A percentile compares a stretch with the other conserved stretches of the same genome.
Conservation (phyloP, 2,797 vertebrate genomes). For the Benthosema pterotum region DNA sequence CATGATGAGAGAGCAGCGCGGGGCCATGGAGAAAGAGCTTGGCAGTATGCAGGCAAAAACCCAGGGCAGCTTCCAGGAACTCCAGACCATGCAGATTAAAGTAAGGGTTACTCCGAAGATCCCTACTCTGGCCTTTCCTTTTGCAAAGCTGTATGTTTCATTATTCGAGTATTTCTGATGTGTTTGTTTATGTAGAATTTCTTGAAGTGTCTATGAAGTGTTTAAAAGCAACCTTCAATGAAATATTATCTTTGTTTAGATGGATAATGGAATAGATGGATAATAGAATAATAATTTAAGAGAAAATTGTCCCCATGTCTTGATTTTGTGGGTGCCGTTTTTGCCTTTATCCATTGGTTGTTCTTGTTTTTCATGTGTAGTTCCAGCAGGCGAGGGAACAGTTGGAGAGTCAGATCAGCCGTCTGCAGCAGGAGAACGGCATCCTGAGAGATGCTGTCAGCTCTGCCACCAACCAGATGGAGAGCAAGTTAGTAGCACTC, state of each 20-base stretch:
- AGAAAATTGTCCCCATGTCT: no score
- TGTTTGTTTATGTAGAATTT: no score
- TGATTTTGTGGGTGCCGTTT: no score
- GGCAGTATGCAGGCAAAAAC: slow-evolving; percentile 91
- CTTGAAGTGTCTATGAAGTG: no score
- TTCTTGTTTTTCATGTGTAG: slow-evolving; percentile 64
- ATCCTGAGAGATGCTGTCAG: slow-evolving; percentile 98
- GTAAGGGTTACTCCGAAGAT: slow-evolving; percentile 63
- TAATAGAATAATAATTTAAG: no score
- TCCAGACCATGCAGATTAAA: slow-evolving; percentile 93
- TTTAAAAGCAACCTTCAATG: no score
- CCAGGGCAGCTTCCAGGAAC: slow-evolving; percentile 90
- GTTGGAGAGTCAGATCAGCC: slow-evolving; percentile 92
- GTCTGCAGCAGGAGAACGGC: slow-evolving; percentile 95
- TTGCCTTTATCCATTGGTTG: background rate
- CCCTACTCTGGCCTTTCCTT: no score
- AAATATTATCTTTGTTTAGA: no score
- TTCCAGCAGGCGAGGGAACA: slow-evolving; percentile 94
- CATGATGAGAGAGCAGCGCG: slow-evolving; percentile 90
- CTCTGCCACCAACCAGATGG: slow-evolving; percentile 94
- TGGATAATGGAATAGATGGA: no score
- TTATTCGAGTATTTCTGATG: no score
- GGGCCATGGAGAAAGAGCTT: slow-evolving; percentile 90
- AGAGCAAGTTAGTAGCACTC: slow-evolving; percentile 91
- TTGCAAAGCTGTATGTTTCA: no score